Evolutionary conservation across 2,113 vertebrate genomes (phyloP).

Genomic region (Carassius carassius): DNA sequence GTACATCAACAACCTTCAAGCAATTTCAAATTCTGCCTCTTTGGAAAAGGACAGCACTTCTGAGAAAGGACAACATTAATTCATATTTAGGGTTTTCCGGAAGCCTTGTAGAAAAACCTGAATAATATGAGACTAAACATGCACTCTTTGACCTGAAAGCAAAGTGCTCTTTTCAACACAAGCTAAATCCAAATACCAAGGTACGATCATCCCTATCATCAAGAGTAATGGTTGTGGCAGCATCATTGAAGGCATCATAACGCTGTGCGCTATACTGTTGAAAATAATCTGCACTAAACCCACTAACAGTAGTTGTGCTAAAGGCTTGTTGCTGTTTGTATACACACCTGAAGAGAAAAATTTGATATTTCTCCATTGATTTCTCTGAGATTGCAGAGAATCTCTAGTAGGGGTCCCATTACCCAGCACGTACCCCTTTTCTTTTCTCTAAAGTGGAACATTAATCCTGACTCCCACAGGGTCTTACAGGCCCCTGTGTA

Average conservation of each 20-base stretch:
- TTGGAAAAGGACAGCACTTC: background rate
- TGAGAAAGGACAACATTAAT: slow-evolving; percentile 1
- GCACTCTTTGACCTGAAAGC: background rate
- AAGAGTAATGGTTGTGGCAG: background rate
- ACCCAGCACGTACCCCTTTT: slow-evolving; percentile 42
- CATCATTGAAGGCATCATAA: background rate
- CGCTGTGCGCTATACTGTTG: background rate
- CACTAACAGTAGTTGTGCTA: background rate
- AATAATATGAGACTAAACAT: background rate
- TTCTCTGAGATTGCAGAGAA: slow-evolving; percentile 48
- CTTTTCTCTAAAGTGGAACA: slow-evolving; percentile 39
- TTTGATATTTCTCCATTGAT: slow-evolving; percentile 52
- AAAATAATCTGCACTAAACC: slow-evolving; percentile 10
- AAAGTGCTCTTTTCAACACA: slow-evolving; percentile 1
- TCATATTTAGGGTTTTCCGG: background rate
- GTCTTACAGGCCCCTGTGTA: slow-evolving; percentile 10
- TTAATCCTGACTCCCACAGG: slow-evolving; percentile 45
- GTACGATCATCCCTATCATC: background rate
- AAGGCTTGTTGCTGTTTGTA: background rate
- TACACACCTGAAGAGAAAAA: slow-evolving; percentile 25
- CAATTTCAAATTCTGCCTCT: background rate
- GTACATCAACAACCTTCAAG: background rate
- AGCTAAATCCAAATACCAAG: background rate
- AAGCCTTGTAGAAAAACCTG: background rate
- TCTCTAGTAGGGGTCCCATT: slow-evolving; percentile 50